Conservation (phyloP, 2,113 vertebrate genomes). For the Scartelaos histophorus region DNA sequence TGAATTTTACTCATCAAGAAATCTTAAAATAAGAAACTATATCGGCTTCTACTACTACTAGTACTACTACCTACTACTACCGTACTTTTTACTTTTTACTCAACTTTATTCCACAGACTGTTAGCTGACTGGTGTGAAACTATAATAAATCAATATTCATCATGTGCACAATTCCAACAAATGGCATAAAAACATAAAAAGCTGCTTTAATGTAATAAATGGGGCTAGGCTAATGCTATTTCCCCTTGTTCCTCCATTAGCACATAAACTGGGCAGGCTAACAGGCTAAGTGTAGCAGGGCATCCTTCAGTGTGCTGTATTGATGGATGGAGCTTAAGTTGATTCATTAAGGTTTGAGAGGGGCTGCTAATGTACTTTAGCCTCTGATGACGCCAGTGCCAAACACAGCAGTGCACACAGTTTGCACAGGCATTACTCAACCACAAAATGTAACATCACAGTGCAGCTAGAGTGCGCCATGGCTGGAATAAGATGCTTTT, state of each 20-base stretch:
- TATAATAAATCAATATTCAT: too few relatives aligned
- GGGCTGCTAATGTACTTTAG: slow-evolving; percentile 65
- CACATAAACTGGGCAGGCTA: slow-evolving; percentile 61
- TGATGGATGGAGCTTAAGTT: slow-evolving; percentile 66
- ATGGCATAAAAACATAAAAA: too few relatives aligned
- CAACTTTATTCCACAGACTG: too few relatives aligned
- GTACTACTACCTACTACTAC: too few relatives aligned
- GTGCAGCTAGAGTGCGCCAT: neutral
- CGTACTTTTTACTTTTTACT: too few relatives aligned
- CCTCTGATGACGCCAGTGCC: slow-evolving; percentile 59
- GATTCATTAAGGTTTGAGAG: slow-evolving; percentile 73
- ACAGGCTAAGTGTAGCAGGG: slow-evolving; percentile 60
- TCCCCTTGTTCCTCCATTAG: slow-evolving; percentile 53
- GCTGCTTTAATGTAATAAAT: slow-evolving; percentile 15
- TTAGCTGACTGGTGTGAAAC: too few relatives aligned
- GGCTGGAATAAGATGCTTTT: neutral
- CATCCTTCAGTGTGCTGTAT: slow-evolving; percentile 73
- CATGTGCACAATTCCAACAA: too few relatives aligned
- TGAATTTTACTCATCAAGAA: too few relatives aligned
- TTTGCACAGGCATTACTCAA: neutral
- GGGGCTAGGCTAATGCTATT: slow-evolving; percentile 26
- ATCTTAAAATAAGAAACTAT: too few relatives aligned
- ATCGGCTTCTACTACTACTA: too few relatives aligned
- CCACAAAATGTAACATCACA: neutral
- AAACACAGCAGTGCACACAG: slow-evolving; percentile 32